These are phyloP conservation scores for Pelmatolapia mariae DNA, from an alignment of 2,113 vertebrate genomes.

Conservation along the genomic window DNA sequence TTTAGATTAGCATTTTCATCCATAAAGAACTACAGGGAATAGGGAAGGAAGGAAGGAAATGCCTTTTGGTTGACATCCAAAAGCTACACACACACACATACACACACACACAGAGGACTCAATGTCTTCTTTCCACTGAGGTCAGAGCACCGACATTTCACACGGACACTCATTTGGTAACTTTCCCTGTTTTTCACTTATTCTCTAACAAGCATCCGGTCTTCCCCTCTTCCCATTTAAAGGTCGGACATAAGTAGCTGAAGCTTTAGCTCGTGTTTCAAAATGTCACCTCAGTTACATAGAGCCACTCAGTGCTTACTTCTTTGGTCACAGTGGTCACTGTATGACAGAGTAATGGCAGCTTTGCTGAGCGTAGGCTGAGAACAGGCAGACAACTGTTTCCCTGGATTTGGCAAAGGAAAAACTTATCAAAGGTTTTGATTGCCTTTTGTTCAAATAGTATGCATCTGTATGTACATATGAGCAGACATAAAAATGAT, in stretches of 20 bases:
- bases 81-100: not conserved
- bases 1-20: constrained; percentile 2
- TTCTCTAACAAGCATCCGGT: constrained; percentile 31
- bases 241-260: constrained; percentile 40
- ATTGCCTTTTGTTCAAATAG: not conserved
- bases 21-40: not conserved
- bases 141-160: constrained; percentile 40
- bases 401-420: not conserved
- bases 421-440: not conserved
- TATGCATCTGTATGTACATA: not conserved
- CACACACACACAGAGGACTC: constrained; percentile 25
- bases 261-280: constrained; percentile 35
- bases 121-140: constrained; percentile 51
- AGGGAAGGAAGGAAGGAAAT: constrained; percentile 51
- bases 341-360: constrained; percentile 39
- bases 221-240: not conserved
- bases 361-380: not conserved
- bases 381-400: not conserved
- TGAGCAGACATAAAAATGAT: not conserved
- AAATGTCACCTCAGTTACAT: constrained; percentile 5
- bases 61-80: constrained; percentile 29
- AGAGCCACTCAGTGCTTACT: constrained; percentile 1
- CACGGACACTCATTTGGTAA: not conserved
- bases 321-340: constrained; percentile 16
- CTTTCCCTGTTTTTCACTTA: not conserved